Evolutionary conservation across 2,797 vertebrate species (phyloP).

Genomic region (Pseudochaenichthys georgianus): DNA sequence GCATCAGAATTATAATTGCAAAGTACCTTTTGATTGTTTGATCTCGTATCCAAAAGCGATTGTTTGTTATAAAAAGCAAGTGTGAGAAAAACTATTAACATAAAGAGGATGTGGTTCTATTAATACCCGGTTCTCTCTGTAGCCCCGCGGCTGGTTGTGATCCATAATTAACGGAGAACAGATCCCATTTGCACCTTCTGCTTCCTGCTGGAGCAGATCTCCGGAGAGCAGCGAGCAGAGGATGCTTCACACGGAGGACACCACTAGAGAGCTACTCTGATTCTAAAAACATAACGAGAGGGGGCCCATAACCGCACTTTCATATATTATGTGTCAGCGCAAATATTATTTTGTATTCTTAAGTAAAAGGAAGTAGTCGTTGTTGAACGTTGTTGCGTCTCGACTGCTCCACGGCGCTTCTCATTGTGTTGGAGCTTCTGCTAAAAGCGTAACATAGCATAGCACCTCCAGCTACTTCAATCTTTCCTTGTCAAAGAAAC

Average conservation of each 20-base stretch:
- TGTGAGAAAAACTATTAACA: slow-evolving; percentile 71
- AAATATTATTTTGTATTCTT: background rate
- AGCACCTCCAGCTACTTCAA: too few relatives aligned
- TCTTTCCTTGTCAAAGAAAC: too few relatives aligned
- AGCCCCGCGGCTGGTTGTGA: slow-evolving; percentile 72
- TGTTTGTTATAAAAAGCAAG: slow-evolving; percentile 59
- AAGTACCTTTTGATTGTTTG: slow-evolving; percentile 82
- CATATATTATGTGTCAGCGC: background rate
- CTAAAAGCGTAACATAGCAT: too few relatives aligned
- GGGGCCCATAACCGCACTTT: background rate
- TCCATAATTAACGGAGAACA: slow-evolving; percentile 82
- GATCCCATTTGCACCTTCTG: slow-evolving; percentile 73
- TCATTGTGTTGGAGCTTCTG: too few relatives aligned
- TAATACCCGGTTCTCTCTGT: slow-evolving; percentile 70
- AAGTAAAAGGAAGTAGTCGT: background rate
- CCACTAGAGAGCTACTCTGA: slow-evolving; percentile 1
- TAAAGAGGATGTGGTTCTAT: slow-evolving; percentile 73
- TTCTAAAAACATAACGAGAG: slow-evolving; percentile 7
- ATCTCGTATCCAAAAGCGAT: slow-evolving; percentile 80
- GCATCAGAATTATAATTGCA: slow-evolving; percentile 82
- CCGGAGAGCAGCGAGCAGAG: slow-evolving; percentile 41
- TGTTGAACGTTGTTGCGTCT: background rate
- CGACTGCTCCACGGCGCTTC: too few relatives aligned
- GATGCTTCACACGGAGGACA: slow-evolving; percentile 9
- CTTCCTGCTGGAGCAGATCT: slow-evolving; percentile 51